These are phyloP conservation scores for Centropus unirufus DNA, from an alignment of 2,113 vertebrate species.

Conservation along the genomic window DNA sequence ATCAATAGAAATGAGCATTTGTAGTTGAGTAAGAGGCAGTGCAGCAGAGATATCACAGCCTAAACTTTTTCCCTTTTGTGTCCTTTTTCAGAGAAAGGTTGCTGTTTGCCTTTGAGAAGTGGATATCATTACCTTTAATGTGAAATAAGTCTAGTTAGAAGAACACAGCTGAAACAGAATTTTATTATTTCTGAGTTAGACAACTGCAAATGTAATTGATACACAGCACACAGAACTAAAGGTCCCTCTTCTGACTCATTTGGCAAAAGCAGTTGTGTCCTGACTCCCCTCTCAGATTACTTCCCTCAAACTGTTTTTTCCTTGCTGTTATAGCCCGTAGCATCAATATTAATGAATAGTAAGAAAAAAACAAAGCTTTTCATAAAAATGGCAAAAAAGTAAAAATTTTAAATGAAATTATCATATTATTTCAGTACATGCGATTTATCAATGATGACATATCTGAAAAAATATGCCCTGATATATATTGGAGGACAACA, in stretches of 20 bases:
- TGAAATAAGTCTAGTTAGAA: background rate
- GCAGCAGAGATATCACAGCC: background rate
- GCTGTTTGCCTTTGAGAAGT: background rate
- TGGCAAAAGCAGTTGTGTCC: background rate
- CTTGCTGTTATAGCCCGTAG: too few species aligned
- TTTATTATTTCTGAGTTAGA: conserved; percentile 17
- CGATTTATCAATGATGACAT: background rate
- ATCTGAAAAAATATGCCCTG: background rate
- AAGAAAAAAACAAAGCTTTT: too few species aligned
- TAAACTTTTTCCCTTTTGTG: background rate
- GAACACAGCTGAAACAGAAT: background rate
- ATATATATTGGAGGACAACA: too few species aligned
- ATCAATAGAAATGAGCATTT: background rate
- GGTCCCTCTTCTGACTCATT: background rate
- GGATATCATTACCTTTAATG: background rate
- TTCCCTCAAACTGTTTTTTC: background rate
- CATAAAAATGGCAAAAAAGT: too few species aligned
- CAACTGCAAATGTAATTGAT: background rate
- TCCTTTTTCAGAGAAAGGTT: background rate
- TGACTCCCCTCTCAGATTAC: background rate
- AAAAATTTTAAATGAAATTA: too few species aligned
- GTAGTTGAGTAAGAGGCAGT: background rate
- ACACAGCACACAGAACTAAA: background rate
- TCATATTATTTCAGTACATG: background rate
- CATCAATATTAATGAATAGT: too few species aligned